Base-by-base conservation (phyloP, 2,888 invertebrate species). In the Amblyteles armatorius region DNA sequence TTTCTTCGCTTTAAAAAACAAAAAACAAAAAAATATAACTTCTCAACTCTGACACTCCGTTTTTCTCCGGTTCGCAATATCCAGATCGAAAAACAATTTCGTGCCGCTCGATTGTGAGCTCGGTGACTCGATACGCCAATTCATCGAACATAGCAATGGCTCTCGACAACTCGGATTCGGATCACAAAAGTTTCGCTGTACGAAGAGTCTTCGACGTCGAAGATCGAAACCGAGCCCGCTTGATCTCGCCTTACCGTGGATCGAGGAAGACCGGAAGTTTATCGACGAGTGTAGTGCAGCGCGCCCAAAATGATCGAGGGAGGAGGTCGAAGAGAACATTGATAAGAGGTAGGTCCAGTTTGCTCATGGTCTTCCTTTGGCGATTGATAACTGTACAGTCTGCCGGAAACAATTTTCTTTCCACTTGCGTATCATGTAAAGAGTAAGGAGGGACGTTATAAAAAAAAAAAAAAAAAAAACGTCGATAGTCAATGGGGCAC, bases 271-370 rank as follows among this genome's bases (percentile, higher is more conserved):
- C 57, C 57, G 22, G 57, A 26, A 57, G 16, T 63, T 33, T 33
- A 63, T 63, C 5, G 29, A n/a, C 44, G 60, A 63, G 60, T 63
- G 60, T 63, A 63, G 60, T 33, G 60, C 60, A 29, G 60, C 60
- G 33, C 16, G 60, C 7, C 29, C 29, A 13, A n/a, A 29, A 63
- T n/a, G 60, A 5, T 7, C 60, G 4, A 29, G 60, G 33, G 16
- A 6, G 69, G 13, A n/a, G n/a, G 5, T 16, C 33, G 13, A n/a
- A 33, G 29, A 63, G 44, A 44, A 11, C 3, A 33, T 33, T 29
- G 33, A 16, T 16, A 33, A 26, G 33, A 63, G 60, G 60, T 63
- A 63, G 13, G 60, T 63, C 60, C 29, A 26, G 22, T 3, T 63
- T 26, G 57, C 4, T 22, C 57, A 57, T 11, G 22, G 22, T 26